phyloP scores from a whole-genome alignment of 2,888 invertebrate species.

The Tenthredo livida region DNA sequence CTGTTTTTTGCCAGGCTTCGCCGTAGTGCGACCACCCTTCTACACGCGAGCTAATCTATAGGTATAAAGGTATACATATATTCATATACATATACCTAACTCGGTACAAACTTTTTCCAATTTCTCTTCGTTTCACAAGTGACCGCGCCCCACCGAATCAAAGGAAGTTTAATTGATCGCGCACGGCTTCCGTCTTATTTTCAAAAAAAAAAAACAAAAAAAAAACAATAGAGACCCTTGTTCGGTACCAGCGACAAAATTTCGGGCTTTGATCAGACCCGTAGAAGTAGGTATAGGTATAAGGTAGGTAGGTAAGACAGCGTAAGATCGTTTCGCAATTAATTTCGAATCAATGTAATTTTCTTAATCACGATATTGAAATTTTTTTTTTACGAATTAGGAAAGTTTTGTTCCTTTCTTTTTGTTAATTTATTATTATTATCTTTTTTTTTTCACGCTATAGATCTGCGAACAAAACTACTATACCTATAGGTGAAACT shows the following conservation, averaged over 20 bases:
- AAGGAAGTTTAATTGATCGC: constrained; percentile 31
- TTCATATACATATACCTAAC: background rate
- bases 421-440: too few relatives aligned
- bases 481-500: background rate
- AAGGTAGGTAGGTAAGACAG: background rate
- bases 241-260: background rate
- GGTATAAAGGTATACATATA: background rate
- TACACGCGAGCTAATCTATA: background rate
- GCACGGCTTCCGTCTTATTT: background rate
- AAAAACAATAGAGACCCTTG: constrained; percentile 18
- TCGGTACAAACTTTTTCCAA: background rate
- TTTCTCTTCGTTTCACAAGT: background rate
- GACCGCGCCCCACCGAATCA: background rate
- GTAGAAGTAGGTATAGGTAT: background rate
- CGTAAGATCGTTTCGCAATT: background rate
- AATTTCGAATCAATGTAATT: background rate
- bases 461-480: background rate
- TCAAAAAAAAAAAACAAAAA: background rate
- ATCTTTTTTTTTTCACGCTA: background rate
- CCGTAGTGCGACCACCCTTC: background rate
- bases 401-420: background rate
- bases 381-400: background rate
- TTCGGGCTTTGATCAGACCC: background rate
- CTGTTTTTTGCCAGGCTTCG: background rate
- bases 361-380: background rate